These are phyloP conservation scores for Ptycholaimellus sp. DNA, from an alignment of 2,888 invertebrate species.

Conservation along the genomic window DNA sequence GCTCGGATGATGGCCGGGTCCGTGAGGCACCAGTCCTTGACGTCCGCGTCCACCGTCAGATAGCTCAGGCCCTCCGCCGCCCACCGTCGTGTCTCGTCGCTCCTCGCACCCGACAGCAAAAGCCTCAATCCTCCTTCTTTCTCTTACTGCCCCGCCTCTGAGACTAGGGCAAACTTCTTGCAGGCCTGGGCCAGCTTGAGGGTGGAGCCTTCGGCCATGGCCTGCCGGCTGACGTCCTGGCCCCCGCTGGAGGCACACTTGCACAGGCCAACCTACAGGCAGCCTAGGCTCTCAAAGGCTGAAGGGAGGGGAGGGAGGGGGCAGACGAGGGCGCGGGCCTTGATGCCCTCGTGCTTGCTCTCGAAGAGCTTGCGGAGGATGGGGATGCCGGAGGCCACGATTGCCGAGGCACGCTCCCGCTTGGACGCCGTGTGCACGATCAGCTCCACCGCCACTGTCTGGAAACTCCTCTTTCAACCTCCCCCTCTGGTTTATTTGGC, in stretches of 20 bases:
- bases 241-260: conserved; percentile 77
- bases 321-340: conserved; percentile 38
- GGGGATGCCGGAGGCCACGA: conserved; percentile 47
- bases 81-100: not conserved
- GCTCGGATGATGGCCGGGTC: conserved; percentile 56
- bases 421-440: conserved; percentile 86
- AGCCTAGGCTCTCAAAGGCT: not conserved
- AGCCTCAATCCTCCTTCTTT: not conserved
- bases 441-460: conserved; percentile 83
- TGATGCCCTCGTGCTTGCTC: conserved; percentile 63
- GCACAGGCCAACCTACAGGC: conserved; percentile 51
- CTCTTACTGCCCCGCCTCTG: conserved; percentile 8
- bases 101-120: not conserved
- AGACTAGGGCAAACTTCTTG: conserved; percentile 36
- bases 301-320: conserved; percentile 27
- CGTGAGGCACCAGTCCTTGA: conserved; percentile 78
- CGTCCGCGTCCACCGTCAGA: conserved; percentile 84
- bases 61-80: conserved; percentile 45
- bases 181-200: conserved; percentile 77
- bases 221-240: conserved; percentile 69
- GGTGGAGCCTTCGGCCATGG: conserved; percentile 83
- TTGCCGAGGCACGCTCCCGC: conserved; percentile 70
- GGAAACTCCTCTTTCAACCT: conserved; percentile 19
- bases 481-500: not conserved
- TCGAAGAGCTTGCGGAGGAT: conserved; percentile 78